Percentiles rank a stretch among this genome's conserved stretches.
Conservation (phyloP, 2,113 vertebrate genomes). For the Pyxicephalus adspersus region DNA sequence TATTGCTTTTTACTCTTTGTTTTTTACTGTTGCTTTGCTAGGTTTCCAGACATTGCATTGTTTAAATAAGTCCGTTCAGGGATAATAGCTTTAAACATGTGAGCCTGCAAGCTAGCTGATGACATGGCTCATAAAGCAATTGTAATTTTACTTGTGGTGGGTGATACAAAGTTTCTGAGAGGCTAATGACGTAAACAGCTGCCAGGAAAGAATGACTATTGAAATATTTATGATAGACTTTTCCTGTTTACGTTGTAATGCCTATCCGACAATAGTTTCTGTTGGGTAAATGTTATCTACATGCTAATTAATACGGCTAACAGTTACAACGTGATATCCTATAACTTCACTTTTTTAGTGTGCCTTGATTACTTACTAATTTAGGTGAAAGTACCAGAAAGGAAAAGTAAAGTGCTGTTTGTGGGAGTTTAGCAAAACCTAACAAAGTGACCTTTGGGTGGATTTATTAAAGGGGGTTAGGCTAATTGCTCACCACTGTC, state of each 20-base stretch:
- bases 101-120: slow-evolving; percentile 15
- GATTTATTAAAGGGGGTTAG: too few species aligned
- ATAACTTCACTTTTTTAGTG: not conserved
- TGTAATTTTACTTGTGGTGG: slow-evolving; percentile 10
- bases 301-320: not conserved
- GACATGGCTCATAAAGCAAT: slow-evolving; percentile 35
- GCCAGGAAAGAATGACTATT: slow-evolving; percentile 39
- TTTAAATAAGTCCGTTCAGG: not conserved
- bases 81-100: slow-evolving; percentile 7
- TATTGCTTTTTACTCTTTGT: too few species aligned
- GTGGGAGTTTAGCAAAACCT: too few species aligned
- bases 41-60: too few species aligned
- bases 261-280: slow-evolving; percentile 10
- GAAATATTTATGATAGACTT: slow-evolving; percentile 33
- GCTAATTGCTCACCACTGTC: too few species aligned
- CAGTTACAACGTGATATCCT: not conserved
- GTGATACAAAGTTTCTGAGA: slow-evolving; percentile 24
- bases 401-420: too few species aligned
- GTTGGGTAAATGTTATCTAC: not conserved
- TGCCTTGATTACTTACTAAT: too few species aligned
- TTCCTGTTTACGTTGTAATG: slow-evolving; percentile 21
- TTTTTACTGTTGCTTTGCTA: too few species aligned
- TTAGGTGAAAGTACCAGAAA: too few species aligned
- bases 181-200: slow-evolving; percentile 35
- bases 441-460: too few species aligned